Evolutionary conservation across 2,888 invertebrate species (phyloP).

Genomic region (Nomada ferruginata): DNA sequence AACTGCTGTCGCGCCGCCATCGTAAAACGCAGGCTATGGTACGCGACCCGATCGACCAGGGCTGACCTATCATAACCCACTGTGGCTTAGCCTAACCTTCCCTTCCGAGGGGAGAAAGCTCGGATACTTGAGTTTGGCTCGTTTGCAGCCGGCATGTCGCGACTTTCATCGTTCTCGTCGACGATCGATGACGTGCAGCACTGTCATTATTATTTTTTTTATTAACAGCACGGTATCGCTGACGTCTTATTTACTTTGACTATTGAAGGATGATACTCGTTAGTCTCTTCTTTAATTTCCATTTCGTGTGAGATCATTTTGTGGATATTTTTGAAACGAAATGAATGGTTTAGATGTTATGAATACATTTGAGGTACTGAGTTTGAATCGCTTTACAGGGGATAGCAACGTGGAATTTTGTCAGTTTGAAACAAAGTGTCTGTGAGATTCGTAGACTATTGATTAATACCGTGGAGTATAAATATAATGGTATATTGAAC

Average conservation of each 20-base stretch:
- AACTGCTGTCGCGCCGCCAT: constrained; percentile 55
- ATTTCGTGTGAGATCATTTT: too few relatives aligned
- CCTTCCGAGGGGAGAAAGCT: constrained; percentile 45
- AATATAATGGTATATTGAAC: too few relatives aligned
- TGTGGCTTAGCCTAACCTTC: constrained; percentile 58
- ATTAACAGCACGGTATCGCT: background rate
- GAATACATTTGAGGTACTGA: too few relatives aligned
- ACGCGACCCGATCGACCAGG: constrained; percentile 66
- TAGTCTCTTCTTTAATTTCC: background rate
- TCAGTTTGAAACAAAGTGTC: too few relatives aligned
- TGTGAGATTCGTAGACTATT: too few relatives aligned
- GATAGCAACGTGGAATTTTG: too few relatives aligned
- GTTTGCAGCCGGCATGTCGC: constrained; percentile 29
- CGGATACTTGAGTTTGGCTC: constrained; percentile 41
- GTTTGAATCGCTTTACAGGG: too few relatives aligned
- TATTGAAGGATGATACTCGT: too few relatives aligned
- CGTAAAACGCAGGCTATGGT: constrained; percentile 67
- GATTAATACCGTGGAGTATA: too few relatives aligned
- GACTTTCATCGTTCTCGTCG: constrained; percentile 39
- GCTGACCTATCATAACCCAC: constrained; percentile 66
- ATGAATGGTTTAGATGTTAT: too few relatives aligned
- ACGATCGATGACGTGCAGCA: constrained; percentile 34
- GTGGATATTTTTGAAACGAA: too few relatives aligned
- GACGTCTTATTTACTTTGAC: background rate
- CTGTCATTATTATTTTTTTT: constrained; percentile 6